These are phyloP conservation scores for Monochamus alternatus DNA, from an alignment of 2,888 invertebrate species.

Conservation along the genomic window DNA sequence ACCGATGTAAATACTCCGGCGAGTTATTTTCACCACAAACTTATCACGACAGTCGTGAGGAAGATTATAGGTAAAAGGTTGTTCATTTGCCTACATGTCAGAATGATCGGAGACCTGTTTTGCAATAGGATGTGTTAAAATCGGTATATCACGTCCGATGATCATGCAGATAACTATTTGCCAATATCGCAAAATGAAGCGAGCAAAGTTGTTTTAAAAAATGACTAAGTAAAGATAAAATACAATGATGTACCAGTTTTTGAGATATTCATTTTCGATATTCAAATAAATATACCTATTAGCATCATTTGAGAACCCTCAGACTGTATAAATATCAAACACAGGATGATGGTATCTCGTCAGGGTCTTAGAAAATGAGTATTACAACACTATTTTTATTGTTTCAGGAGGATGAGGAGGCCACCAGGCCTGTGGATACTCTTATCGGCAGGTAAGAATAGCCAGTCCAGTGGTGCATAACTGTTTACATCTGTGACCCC, in stretches of 20 bases:
- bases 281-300: too few relatives aligned
- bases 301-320: too few relatives aligned
- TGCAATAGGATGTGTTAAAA: neutral
- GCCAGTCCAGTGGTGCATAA: too few relatives aligned
- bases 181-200: neutral
- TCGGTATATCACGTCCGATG: neutral
- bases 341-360: conserved; percentile 21
- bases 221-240: too few relatives aligned
- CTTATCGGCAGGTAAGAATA: conserved; percentile 71
- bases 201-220: neutral
- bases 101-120: neutral
- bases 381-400: conserved; percentile 49
- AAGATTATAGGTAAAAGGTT: too few relatives aligned
- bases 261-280: neutral
- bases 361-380: conserved; percentile 15
- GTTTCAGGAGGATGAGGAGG: conserved; percentile 72
- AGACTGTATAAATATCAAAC: neutral
- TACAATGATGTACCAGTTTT: neutral
- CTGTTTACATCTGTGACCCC: too few relatives aligned
- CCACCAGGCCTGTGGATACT: conserved; percentile 73
- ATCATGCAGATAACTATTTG: neutral
- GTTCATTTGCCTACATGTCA: neutral
- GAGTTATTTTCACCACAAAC: too few relatives aligned
- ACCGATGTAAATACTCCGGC: too few relatives aligned
- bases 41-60: too few relatives aligned